Conservation (phyloP, 1,140 invertebrate genomes). For the Neodiprion lecontei region DNA sequence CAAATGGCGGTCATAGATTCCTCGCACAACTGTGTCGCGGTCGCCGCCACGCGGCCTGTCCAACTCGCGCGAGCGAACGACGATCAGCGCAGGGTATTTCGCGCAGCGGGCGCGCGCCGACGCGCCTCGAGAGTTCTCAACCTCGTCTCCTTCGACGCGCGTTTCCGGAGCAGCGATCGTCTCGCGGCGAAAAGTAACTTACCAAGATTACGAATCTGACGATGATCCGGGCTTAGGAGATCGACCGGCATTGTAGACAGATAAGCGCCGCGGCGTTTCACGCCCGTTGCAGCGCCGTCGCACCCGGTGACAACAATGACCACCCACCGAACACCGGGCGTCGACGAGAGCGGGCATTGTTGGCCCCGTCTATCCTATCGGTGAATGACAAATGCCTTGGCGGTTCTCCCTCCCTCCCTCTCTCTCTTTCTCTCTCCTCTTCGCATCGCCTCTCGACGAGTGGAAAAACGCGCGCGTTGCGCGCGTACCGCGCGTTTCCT, state of each 20-base stretch:
- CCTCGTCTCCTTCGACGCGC: background rate
- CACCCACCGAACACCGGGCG: constrained; percentile 39
- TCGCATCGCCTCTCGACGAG: background rate
- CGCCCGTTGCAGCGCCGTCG: constrained; percentile 29
- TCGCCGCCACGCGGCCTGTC: background rate
- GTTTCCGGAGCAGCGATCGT: background rate
- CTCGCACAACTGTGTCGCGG: background rate
- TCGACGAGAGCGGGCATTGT: background rate
- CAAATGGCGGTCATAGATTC: constrained; percentile 39
- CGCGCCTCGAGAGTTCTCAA: too few relatives aligned
- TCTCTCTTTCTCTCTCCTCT: constrained; percentile 22
- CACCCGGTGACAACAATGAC: constrained; percentile 32
- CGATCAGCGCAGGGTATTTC: too few relatives aligned
- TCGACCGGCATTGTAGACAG: constrained; percentile 37
- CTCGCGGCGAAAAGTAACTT: background rate
- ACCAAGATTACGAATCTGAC: background rate
- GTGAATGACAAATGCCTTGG: constrained; percentile 44
- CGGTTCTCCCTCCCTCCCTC: constrained; percentile 25
- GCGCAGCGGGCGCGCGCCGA: too few relatives aligned
- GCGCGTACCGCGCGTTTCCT: background rate
- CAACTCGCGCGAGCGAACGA: constrained; percentile 1
- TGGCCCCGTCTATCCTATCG: constrained; percentile 6
- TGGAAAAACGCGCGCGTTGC: background rate
- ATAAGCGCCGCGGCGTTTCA: constrained; percentile 32
- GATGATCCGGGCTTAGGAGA: constrained; percentile 2